Percentiles rank a stretch among this genome's conserved stretches.
These are phyloP conservation scores for Gouania willdenowi DNA, from an alignment of 2,797 vertebrate species.

Conservation along the genomic window DNA sequence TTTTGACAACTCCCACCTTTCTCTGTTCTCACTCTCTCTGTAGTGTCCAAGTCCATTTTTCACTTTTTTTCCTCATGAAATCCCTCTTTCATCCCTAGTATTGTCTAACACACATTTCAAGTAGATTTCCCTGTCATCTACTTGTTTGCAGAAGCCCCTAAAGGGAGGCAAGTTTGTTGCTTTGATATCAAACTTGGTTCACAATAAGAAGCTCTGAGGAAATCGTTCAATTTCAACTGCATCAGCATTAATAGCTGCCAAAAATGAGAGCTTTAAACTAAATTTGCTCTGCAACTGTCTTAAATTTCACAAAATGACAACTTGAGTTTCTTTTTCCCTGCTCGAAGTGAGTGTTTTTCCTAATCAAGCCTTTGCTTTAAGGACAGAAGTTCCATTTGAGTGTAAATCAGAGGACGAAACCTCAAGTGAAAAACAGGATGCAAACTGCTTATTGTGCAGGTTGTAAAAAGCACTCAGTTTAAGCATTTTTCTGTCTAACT, in stretches of 20 bases:
- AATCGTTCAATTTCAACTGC: conserved; percentile 11
- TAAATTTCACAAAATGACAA: not conserved
- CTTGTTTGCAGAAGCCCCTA: conserved; percentile 10
- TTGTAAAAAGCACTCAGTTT: too few species aligned
- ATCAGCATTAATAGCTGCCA: not conserved
- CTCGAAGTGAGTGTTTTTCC: not conserved
- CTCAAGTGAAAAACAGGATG: too few species aligned
- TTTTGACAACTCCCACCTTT: conserved; percentile 17
- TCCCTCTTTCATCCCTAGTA: conserved; percentile 2
- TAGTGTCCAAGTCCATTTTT: conserved; percentile 15
- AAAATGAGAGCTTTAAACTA: not conserved
- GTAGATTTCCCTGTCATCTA: conserved; percentile 1
- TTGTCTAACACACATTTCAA: conserved; percentile 14
- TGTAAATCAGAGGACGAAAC: not conserved
- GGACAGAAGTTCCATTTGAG: not conserved
- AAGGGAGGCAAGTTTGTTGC: conserved; percentile 4
- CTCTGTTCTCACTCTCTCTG: not conserved
- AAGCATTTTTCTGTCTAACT: too few species aligned
- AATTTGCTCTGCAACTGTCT: not conserved
- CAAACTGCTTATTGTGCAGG: too few species aligned
- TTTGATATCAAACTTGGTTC: not conserved
- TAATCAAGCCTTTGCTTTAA: not conserved
- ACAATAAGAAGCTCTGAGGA: not conserved
- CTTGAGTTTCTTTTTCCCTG: not conserved
- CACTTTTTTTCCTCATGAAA: conserved; percentile 5